Base-by-base conservation (phyloP, 2,888 invertebrate species). In the Poecilus cupreus region DNA sequence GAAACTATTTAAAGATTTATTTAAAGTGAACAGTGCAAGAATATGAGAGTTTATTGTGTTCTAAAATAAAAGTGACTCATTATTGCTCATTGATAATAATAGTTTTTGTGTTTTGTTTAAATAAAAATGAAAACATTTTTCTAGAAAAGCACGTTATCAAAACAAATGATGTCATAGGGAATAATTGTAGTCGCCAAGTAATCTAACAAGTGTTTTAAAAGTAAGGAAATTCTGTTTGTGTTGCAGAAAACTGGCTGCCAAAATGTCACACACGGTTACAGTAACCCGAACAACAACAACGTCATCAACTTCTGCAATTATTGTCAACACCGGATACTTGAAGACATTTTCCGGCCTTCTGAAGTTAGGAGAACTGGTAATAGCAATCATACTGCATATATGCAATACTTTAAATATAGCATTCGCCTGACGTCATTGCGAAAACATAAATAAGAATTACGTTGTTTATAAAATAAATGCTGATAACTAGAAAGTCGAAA, bases 181-280 rank as follows among this genome's bases (percentile, higher is more conserved):
- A 18, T 60, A 26, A 60, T 60, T 24, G 26, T 13, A 26, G 60
- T 43, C 43, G 43, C 43, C 43, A 24, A 60, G n/a, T 5, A 20
- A 51, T 60, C 24, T 24, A 60, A 60, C 60, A 60, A 60, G 60
- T 60, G 60, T 60, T 26, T 13, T 24, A 13, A n/a, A 24, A 60
- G 43, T 43, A 8, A 43, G 8, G 32, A 6, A 32, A 32, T 32
- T 32, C 8, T 32, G 32, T 32, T 32, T 32, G 32, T 3, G 32
- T 60, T 60, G 5, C n/a, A 60, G 60, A 24, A 60, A 22, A 37
- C 72, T 84, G 64, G 32, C 64, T n/a, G 64, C 82, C 84, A 93
- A 89, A 85, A 97, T 97, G 97, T 96, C 96, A 83, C 96, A 97
- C 90, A 92, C 95, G 39, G 95, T 97, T 85, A 97, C 96, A 64